Evolutionary conservation across 2,113 vertebrate genomes (phyloP).

Genomic region (Seriola quinqueradiata): DNA sequence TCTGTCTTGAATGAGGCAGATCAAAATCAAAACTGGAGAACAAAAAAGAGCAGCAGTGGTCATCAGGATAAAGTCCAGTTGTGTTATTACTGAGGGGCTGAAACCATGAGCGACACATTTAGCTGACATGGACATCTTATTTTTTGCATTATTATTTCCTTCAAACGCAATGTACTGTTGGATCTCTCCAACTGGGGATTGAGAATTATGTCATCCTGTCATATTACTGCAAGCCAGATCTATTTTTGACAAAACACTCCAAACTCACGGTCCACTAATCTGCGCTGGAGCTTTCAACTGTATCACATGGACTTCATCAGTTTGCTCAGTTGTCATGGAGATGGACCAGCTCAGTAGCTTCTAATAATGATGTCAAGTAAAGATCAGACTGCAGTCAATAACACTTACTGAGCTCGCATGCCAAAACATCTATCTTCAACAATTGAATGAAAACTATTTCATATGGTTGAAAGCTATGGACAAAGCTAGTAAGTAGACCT

Average conservation of each 20-base stretch:
- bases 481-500: background rate
- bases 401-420: too few species aligned
- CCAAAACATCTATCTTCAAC: too few species aligned
- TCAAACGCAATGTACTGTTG: background rate
- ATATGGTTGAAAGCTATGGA: background rate
- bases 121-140: background rate
- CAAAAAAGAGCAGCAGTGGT: background rate
- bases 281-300: background rate
- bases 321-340: background rate
- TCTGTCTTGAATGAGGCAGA: slow-evolving; percentile 9
- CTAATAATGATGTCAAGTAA: background rate
- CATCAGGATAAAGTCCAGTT: background rate
- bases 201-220: background rate
- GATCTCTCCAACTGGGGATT: background rate
- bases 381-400: background rate
- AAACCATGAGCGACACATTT: background rate
- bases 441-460: slow-evolving; percentile 1
- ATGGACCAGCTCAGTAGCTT: background rate
- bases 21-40: background rate
- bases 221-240: background rate
- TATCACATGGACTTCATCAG: background rate
- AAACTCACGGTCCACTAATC: background rate
- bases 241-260: background rate
- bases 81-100: background rate
- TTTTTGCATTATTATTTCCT: background rate